A percentile compares a stretch with the other conserved stretches of the same genome.
Conservation (phyloP, 2,888 invertebrate species). For the Agrochola circellaris region DNA sequence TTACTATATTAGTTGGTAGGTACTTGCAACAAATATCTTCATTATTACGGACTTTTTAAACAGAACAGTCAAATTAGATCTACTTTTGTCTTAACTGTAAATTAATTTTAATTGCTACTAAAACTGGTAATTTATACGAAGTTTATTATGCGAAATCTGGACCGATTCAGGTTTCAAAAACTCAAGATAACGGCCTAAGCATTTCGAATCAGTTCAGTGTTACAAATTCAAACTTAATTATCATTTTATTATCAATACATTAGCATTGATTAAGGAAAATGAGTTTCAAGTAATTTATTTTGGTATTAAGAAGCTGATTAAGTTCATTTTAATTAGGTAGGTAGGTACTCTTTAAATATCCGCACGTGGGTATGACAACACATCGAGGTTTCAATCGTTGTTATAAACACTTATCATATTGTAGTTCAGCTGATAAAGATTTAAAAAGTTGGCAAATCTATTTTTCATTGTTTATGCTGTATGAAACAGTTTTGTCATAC, state of each 20-base stretch:
- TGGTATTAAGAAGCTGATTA: constrained; percentile 22
- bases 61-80: constrained; percentile 22
- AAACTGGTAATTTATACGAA: constrained; percentile 53
- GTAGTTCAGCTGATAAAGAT: constrained; percentile 36
- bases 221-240: constrained; percentile 53
- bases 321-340: constrained; percentile 32
- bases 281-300: constrained; percentile 53
- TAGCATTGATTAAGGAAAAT: constrained; percentile 72
- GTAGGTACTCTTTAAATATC: constrained; percentile 47
- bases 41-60: constrained; percentile 1
- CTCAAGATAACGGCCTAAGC: constrained; percentile 28
- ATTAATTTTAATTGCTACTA: constrained; percentile 44
- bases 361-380: constrained; percentile 45
- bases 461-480: constrained; percentile 5
- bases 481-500: constrained; percentile 45
- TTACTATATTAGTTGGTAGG: neutral
- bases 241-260: constrained; percentile 71
- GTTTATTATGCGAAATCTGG: constrained; percentile 51
- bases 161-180: constrained; percentile 45
- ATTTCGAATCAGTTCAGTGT: constrained; percentile 42
- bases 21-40: constrained; percentile 16
- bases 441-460: constrained; percentile 30
- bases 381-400: constrained; percentile 10
- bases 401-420: neutral
- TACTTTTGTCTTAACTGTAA: constrained; percentile 40